Conservation (phyloP, 2,888 invertebrate genomes). For the Campoplex nolae region DNA sequence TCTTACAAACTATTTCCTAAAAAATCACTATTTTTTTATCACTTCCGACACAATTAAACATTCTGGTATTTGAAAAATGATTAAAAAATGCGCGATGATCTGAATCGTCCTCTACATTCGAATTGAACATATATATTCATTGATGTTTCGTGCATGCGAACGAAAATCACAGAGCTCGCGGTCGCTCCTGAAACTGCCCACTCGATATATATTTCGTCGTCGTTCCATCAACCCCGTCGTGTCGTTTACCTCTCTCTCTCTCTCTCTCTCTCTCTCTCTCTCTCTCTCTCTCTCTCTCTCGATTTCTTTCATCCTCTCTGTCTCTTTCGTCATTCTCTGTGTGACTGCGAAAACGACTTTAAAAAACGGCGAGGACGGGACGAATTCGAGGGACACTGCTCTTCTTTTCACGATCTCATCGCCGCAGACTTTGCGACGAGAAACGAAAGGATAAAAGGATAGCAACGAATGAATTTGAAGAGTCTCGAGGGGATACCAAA, state of each 20-base stretch:
- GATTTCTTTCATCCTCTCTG: slow-evolving; percentile 62
- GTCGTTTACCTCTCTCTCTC: slow-evolving; percentile 53
- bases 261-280: slow-evolving; percentile 5
- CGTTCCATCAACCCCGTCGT: slow-evolving; percentile 63
- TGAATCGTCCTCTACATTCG: neutral
- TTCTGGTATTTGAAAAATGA: neutral
- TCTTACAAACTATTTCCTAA: neutral
- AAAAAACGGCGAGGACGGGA: slow-evolving; percentile 19
- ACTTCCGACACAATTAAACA: neutral
- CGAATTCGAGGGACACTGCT: slow-evolving; percentile 45
- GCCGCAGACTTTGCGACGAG: slow-evolving; percentile 4
- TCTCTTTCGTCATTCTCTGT: slow-evolving; percentile 17
- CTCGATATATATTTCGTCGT: slow-evolving; percentile 71
- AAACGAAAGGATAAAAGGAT: slow-evolving; percentile 31
- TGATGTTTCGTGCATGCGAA: slow-evolving; percentile 50
- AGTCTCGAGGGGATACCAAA: neutral
- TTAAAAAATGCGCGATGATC: neutral
- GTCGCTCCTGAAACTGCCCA: slow-evolving; percentile 63
- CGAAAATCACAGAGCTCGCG: slow-evolving; percentile 47
- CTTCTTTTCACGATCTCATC: slow-evolving; percentile 55
- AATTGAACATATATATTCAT: slow-evolving; percentile 20
- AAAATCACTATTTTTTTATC: neutral
- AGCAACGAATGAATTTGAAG: slow-evolving; percentile 25
- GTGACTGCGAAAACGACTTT: slow-evolving; percentile 33
- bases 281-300: slow-evolving; percentile 5